phyloP scores from a whole-genome alignment of 2,113 vertebrate species.

The Vulpes vulpes region DNA sequence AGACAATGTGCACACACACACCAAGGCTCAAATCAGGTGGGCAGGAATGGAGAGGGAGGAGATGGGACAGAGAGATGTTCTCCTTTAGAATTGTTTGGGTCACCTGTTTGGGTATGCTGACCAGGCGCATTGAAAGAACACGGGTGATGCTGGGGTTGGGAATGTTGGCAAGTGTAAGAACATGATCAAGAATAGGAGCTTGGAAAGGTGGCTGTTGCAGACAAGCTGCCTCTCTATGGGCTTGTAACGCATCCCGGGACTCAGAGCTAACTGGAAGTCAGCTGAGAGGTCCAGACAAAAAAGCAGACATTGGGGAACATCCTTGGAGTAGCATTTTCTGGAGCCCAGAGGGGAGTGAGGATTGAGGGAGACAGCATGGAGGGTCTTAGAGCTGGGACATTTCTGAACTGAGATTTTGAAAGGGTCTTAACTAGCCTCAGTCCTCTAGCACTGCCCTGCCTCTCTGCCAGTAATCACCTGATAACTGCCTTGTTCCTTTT shows the following conservation, averaged over 20 bases:
- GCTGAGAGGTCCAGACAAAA: not conserved
- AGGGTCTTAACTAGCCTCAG: not conserved
- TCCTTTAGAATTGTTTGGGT: not conserved
- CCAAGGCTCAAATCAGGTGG: not conserved
- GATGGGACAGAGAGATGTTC: not conserved
- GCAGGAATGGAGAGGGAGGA: not conserved
- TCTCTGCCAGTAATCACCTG: not conserved
- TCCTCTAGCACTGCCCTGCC: not conserved
- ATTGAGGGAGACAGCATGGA: not conserved
- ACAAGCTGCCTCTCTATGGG: not conserved
- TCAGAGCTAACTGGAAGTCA: not conserved
- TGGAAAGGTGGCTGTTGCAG: not conserved
- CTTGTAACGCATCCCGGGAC: not conserved
- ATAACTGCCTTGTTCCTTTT: not conserved
- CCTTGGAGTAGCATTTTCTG: not conserved
- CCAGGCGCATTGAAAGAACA: not conserved
- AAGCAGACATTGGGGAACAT: not conserved
- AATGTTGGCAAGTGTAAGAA: not conserved
- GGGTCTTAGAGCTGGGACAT: no score
- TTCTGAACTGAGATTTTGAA: not conserved
- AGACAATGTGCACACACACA: not conserved
- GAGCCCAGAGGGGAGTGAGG: not conserved
- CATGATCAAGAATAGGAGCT: not conserved
- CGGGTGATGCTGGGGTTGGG: not conserved
- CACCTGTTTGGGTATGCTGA: not conserved